Conservation (phyloP, 2,888 invertebrate species). For the Colostygia pectinataria region DNA sequence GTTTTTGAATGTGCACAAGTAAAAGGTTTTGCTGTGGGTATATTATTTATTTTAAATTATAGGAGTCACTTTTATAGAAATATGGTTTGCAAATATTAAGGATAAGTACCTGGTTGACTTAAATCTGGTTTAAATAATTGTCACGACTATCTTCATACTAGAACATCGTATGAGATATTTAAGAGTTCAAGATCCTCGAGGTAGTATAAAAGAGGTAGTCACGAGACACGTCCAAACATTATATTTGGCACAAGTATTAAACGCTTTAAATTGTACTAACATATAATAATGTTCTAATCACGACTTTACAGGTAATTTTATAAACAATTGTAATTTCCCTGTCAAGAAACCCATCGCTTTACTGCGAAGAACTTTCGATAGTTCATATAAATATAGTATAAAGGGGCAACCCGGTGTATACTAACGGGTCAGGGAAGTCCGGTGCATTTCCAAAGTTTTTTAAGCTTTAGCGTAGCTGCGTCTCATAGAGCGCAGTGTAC, state of each 20-base stretch:
- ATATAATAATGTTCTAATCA: constrained; percentile 18
- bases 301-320: constrained; percentile 65
- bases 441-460: constrained; percentile 48
- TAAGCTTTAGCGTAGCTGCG: constrained; percentile 51
- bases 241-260: too few species aligned
- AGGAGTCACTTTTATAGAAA: too few species aligned
- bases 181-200: too few species aligned
- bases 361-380: constrained; percentile 55
- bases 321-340: constrained; percentile 50
- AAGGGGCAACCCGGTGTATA: constrained; percentile 73
- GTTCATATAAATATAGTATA: constrained; percentile 73
- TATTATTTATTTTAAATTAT: too few species aligned
- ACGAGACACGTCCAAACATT: too few species aligned
- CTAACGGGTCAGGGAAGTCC: constrained; percentile 73
- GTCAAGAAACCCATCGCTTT: constrained; percentile 68
- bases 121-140: neutral
- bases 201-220: too few species aligned
- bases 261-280: too few species aligned
- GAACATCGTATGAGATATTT: too few species aligned
- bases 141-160: too few species aligned
- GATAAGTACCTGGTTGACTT: constrained; percentile 34
- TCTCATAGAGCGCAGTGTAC: constrained; percentile 56
- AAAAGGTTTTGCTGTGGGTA: too few species aligned
- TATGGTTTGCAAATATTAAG: too few species aligned
- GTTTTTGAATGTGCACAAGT: too few species aligned